These are phyloP conservation scores for Drosophila flavopinicola DNA, from an alignment of 2,888 invertebrate genomes.

Conservation along the genomic window DNA sequence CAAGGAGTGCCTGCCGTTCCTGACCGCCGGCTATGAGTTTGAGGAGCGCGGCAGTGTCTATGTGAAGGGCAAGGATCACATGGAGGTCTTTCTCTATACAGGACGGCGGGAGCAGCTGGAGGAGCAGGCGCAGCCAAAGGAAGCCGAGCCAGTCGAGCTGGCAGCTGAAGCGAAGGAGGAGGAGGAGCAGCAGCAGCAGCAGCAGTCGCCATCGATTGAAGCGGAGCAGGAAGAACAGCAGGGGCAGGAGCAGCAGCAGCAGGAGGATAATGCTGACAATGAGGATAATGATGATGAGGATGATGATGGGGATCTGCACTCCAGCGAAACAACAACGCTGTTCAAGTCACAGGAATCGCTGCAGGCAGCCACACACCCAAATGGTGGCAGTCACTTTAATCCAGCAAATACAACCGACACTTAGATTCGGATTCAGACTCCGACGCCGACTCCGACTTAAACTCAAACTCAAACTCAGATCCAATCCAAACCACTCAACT, in stretches of 20 bases:
- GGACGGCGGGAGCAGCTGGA: conserved; percentile 56
- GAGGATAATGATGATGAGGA: conserved; percentile 36
- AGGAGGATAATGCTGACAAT: not conserved
- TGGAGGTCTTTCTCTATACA: conserved; percentile 93
- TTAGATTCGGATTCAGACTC: conserved; percentile 5
- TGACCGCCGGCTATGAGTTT: conserved; percentile 92
- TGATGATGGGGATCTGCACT: conserved; percentile 61
- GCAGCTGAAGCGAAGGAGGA: no score
- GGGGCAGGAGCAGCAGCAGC: conserved; percentile 19
- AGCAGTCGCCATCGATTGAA: no score
- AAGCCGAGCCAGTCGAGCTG: no score
- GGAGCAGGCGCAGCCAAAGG: no score
- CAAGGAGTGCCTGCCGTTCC: conserved; percentile 89
- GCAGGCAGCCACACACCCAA: conserved; percentile 41
- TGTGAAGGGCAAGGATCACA: conserved; percentile 98
- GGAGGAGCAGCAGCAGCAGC: not conserved
- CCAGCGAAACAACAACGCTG: conserved; percentile 68
- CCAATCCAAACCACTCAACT: conserved; percentile 15
- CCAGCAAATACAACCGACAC: conserved; percentile 34
- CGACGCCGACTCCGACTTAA: no score
- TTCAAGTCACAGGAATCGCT: conserved; percentile 63
- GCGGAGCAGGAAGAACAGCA: no score
- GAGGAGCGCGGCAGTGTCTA: conserved; percentile 96
- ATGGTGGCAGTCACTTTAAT: conserved; percentile 47
- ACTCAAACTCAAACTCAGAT: conserved; percentile 4